Evolutionary conservation across 2,797 vertebrate genomes (phyloP), one percentile per base, ranked within the genome.

Genomic region (Staurois parvus): DNA sequence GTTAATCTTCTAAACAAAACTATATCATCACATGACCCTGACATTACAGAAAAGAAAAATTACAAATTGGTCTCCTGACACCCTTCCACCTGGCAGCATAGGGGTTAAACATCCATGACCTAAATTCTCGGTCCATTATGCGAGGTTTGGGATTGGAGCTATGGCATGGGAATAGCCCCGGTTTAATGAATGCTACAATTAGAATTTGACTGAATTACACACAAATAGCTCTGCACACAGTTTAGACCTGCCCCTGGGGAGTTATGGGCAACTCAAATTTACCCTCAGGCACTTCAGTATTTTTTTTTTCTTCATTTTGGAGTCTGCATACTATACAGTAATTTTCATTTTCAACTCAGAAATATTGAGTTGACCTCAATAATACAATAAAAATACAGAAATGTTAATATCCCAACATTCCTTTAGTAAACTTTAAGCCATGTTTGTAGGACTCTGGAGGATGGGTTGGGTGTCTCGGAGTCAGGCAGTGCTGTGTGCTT

Each of bases 181-280:
- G 93, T 95, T 95, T 95, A 95, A 95, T 95, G 94, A 95, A 95
- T 94, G 95, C 95, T 95, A 95, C 95, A 95, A 95, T 95, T 95
- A 95, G 94, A 94, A 95, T 95, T 95, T 95, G 94, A 95, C 93
- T 95, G 94, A 94, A 95, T 94, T 95, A 94, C 94, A 94, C 94
- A 95, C 94, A 95, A 95, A 94, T 91, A 94, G 93, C 94, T 95
- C 90, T 69, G 85, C 85, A 93, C 93, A 95, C 94, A 94, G 94
- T 95, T 92, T 95, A n/a, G 88, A 89, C 90, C 91, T 93, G 93
- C 94, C 95, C 93, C 94, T 94, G 91, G 95, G 94, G 94, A 95
- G 93, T 94, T 95, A 93, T 95, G 95, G 94, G 95, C 93, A 95
- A 94, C 94, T 95, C 94, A 92, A 91, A 94, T 94, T 94, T 93